Evolutionary conservation across 2,113 vertebrate genomes (phyloP), one percentile per base, ranked within the genome.

Genomic region (Sialia sialis): DNA sequence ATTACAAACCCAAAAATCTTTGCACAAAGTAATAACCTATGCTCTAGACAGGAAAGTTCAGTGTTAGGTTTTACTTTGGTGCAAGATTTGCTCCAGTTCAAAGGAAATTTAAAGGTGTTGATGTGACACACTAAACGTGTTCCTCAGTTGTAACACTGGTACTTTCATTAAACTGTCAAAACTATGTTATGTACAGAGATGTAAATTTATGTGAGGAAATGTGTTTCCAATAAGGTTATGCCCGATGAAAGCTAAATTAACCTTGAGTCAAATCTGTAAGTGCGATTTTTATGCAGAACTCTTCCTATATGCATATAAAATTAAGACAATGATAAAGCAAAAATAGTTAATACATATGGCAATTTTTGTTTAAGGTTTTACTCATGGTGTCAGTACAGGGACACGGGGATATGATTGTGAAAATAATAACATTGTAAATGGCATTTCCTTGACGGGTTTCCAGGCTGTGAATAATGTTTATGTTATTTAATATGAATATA

Each of bases 111-210:
- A 69, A 76, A 74, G 55, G 92, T 95, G 89, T 95, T 93, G 84
- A 92, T 91, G 76, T 96, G 91, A 88, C 56, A 89, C 52, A 62
- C 32, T 92, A 60, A 89, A 95, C 41, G 16, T 91, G 62, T 58
- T 89, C 66, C 49, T 95, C 39, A 55, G 21, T 78, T 22, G 13
- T 26, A 74, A 70, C 66, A 38, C n/a, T 80, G 62, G 46, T 84
- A 76, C 69, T 95, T 96, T 91, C 90, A 96, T 95, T 96, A 96
- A 96, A 85, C 67, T 95, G 66, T 81, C 84, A 79, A 72, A 80
- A 66, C 64, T 84, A 62, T 67, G 55, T 79, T 96, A 87, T 51
- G 17, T 72, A 54, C 43, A 72, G 81, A 81, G 41, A 79, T 55
- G 34, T 68, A 93, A 81, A 95, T 90, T 83, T 86, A 64, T 83